phyloP scores from a whole-genome alignment of 2,888 invertebrate genomes.

The Synanthedon tipuliformis region DNA sequence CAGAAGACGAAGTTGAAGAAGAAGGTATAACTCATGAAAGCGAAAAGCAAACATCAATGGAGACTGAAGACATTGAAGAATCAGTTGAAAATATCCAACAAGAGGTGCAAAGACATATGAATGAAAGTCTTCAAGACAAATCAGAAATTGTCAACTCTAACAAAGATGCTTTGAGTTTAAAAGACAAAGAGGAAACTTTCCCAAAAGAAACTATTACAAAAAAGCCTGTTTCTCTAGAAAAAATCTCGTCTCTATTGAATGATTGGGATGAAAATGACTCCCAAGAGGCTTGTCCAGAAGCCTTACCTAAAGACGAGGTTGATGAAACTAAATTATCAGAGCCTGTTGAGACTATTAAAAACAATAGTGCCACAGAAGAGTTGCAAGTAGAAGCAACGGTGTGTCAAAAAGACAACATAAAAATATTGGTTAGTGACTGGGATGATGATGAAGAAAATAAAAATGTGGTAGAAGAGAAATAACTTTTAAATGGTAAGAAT shows the following conservation, averaged over 20 bases:
- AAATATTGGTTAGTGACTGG: conserved; percentile 64
- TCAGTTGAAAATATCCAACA: conserved; percentile 61
- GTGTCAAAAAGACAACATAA: conserved; percentile 42
- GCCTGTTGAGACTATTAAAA: conserved; percentile 12
- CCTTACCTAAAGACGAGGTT: conserved; percentile 2
- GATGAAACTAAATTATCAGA: conserved; percentile 6
- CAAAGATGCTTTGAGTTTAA: conserved; percentile 11
- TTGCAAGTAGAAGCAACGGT: conserved; percentile 5
- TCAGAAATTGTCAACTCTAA: conserved; percentile 12
- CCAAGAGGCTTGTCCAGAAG: conserved; percentile 27
- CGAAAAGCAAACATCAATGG: conserved; percentile 7
- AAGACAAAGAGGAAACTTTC: not conserved
- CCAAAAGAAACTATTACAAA: conserved; percentile 8
- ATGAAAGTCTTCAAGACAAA: conserved; percentile 14
- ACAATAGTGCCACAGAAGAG: conserved; percentile 2
- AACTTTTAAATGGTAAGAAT: too few species aligned
- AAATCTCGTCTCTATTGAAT: conserved; percentile 53
- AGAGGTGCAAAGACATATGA: conserved; percentile 50
- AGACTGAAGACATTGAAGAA: conserved; percentile 36
- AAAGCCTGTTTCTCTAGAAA: conserved; percentile 23
- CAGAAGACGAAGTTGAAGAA: conserved; percentile 42
- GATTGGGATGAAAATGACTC: conserved; percentile 67
- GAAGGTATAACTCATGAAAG: conserved; percentile 4
- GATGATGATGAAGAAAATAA: conserved; percentile 52
- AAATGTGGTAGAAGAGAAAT: too few species aligned